A percentile compares a stretch with the other conserved stretches of the same genome.
Conservation (phyloP, 2,888 invertebrate genomes). For the Hydropsyche betteni region DNA sequence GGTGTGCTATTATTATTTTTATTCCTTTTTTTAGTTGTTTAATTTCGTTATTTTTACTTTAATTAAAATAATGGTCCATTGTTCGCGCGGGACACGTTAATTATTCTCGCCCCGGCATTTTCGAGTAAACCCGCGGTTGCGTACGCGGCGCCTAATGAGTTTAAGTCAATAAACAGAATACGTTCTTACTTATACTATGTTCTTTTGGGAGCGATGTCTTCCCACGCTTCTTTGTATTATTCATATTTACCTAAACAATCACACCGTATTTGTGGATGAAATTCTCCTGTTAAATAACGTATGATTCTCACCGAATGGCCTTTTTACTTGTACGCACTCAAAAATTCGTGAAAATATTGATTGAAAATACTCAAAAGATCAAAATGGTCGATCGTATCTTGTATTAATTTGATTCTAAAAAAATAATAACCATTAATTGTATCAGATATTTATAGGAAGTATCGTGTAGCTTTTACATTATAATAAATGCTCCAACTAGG, state of each 20-base stretch:
- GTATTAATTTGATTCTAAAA: too few relatives aligned
- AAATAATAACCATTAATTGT: too few relatives aligned
- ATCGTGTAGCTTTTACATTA: too few relatives aligned
- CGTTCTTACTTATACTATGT: not conserved
- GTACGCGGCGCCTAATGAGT: slow-evolving; percentile 27
- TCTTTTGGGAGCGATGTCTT: slow-evolving; percentile 24
- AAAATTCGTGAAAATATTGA: not conserved
- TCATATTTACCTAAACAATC: slow-evolving; percentile 32
- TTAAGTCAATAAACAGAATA: slow-evolving; percentile 21
- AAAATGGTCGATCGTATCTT: too few relatives aligned
- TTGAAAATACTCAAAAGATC: too few relatives aligned
- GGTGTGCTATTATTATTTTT: too few relatives aligned
- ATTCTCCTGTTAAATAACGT: slow-evolving; percentile 28
- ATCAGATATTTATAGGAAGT: too few relatives aligned
- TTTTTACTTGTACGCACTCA: not conserved
- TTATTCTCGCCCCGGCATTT: slow-evolving; percentile 5
- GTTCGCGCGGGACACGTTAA: slow-evolving; percentile 16
- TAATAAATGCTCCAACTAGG: too few relatives aligned
- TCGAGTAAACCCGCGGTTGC: not conserved
- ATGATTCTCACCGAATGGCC: not conserved
- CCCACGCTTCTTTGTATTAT: slow-evolving; percentile 27
- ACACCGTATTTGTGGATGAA: slow-evolving; percentile 23
- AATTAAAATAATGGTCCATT: slow-evolving; percentile 27
- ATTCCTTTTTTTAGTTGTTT: too few relatives aligned
- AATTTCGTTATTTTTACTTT: slow-evolving; percentile 3